Evolutionary conservation across 1,140 invertebrate genomes (phyloP), one percentile per base, ranked within the genome.

Genomic region (Drosophila nasuta): DNA sequence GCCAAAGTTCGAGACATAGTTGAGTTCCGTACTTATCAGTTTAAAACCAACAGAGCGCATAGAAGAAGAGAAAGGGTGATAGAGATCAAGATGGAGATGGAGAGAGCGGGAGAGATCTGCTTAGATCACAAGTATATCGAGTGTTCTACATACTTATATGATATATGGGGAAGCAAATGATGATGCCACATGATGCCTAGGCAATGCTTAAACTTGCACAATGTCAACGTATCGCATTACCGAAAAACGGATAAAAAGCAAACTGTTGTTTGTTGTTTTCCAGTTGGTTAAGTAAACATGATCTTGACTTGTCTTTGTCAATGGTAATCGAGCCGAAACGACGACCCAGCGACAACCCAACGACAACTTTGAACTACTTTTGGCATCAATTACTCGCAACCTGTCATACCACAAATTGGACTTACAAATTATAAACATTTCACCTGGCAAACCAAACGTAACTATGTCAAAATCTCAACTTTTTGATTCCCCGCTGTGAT

Each of bases 381-480:
- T 62, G 83, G 83, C 85, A 89, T 89, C 83, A 87, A 87, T 87
- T 87, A 57, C 54, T 17, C 11, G 33, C 54, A 20, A 89, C 80
- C 83, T 75, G 74, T 75, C 72, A 43, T 59, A 63, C 52, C 51
- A 68, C 75, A 75, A 79, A 71, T 81, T 66, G 63, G 63, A 70
- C 69, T 66, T 52, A 87, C 83, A 88, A 87, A 87, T 87, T 88
- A 87, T 80, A 70, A 78, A 28, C 83, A 89, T 88, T 87, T 87
- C 83, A 74, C 70, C 73, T 54, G 66, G 48, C 48, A 35, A 57
- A 46, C n/a, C 43, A 60, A 81, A 71, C 78, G 65, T 85, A 88
- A 87, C 80, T 87, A 74, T 87, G 83, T 89, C 83, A 87, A 87
- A 41, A 41, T 57, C 54, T 41, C 33, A 74, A 68, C 52, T 20